These are phyloP conservation scores for Ylistrum balloti DNA, from an alignment of 1,140 invertebrate genomes.

Conservation along the genomic window DNA sequence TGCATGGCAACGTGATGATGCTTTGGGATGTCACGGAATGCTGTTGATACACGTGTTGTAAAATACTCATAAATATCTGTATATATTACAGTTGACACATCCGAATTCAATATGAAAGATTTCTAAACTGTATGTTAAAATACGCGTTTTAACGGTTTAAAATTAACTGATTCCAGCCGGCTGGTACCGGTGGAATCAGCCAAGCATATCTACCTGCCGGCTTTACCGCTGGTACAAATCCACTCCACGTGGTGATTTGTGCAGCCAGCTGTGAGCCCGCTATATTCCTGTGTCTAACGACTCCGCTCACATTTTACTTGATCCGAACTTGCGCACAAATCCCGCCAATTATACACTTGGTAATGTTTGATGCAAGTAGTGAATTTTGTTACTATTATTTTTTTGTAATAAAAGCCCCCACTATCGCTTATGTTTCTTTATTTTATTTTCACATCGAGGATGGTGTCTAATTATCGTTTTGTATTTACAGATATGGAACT, in stretches of 20 bases:
- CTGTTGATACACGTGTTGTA: too few relatives aligned
- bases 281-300: not conserved
- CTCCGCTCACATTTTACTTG: not conserved
- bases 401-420: too few relatives aligned
- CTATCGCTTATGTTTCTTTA: not conserved
- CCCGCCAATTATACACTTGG: not conserved
- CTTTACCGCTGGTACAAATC: not conserved
- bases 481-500: not conserved
- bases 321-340: not conserved
- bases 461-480: too few relatives aligned
- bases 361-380: not conserved
- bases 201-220: not conserved
- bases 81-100: too few relatives aligned
- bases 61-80: too few relatives aligned
- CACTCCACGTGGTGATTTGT: not conserved
- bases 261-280: constrained; percentile 10
- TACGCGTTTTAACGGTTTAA: not conserved
- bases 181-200: not conserved
- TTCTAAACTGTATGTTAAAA: too few relatives aligned
- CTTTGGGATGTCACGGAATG: too few relatives aligned
- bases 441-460: not conserved
- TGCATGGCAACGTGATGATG: too few relatives aligned
- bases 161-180: not conserved
- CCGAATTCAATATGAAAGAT: too few relatives aligned
- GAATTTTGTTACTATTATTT: too few relatives aligned